Evolutionary conservation across 2,797 vertebrate species (phyloP), one percentile per base, ranked within the genome.

Genomic region (Xenops minutus): DNA sequence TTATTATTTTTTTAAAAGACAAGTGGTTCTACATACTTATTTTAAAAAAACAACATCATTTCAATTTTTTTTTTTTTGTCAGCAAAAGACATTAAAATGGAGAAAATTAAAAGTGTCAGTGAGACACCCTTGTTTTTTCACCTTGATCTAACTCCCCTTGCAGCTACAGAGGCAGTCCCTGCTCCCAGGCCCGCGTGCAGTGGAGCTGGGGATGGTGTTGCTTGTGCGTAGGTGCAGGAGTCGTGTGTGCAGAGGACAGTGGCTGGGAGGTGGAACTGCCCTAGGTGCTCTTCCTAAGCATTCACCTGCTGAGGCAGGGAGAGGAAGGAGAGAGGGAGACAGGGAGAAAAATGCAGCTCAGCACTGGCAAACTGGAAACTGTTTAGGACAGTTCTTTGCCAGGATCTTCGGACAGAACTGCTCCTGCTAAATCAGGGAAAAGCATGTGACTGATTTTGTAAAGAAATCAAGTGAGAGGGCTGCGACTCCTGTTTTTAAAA

Each of bases 101-200:
- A 69, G 62, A 41, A 76, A 80, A 34, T 15, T 1, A 16, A 30
- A 74, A 56, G 16, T 18, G 14, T 34, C 10, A 3, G 63, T 34
- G 21, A 9, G 7, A 46, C n/a, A 29, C 46, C 6, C 36, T 56
- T 87, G 59, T 3, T 63, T 81, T 74, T 58, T 24, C 78, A 51
- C 26, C 22, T n/a, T 1, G 9, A 6, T 73, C 14, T 27, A 30
- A 19, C 21, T 44, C 56, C 44, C 32, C 37, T 29, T 30, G 76
- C 59, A 54, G 79, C 55, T 29, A 2, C n/a, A 37, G 75, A 37
- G 10, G 26, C 58, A 21, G 51, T 36, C n/a, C 9, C 16, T 0
- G 1, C 46, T 63, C 17, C 2, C 4, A 26, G 44, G 77, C 39
- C 39, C 0, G 1, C 0, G 0, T 43, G 44, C 51, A 80, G 52